Evolutionary conservation across 2,113 vertebrate species (phyloP), one percentile per base, ranked within the genome.

Genomic region (Electrona antarctica): DNA sequence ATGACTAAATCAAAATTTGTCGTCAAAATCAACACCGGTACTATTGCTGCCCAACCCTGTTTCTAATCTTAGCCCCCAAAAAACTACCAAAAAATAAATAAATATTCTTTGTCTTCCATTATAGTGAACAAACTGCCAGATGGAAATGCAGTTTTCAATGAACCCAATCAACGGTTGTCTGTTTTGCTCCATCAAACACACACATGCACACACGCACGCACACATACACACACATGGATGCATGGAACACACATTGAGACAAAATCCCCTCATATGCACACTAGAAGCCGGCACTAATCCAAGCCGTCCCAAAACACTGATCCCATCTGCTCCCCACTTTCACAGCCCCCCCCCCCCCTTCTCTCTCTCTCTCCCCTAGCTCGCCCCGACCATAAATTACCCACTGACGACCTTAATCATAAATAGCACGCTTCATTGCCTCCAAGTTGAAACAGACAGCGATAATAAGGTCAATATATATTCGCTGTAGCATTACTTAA

Each of bases 401-500:
- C 91, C 28, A 88, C 92, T 92, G 93, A 92, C 92, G 92, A 88
- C 90, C 95, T 92, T 93, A 94, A 93, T 93, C 88, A 92, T 84
- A 90, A 88, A 86, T 85, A 92, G 87, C 87, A 92, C 91, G 93
- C 92, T 92, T 81, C 71, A 91, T 86, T 92, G 91, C 91, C 85
- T 89, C 92, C 88, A 41, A 89, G 92, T 92, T 89, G 85, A 74
- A 76, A 89, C 93, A 92, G 92, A 88, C 86, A 89, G 90, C 91
- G 90, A 88, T 94, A 93, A 94, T 93, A 90, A 94, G 93, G 94
- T 95, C 94, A 93, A 93, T 94, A 91, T 92, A 94, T 92, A 95
- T 94, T 93, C 93, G 92, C 87, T 90, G 93, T 93, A 85, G 89
- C 91, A 76, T 92, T 73, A 85, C 88, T 92, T 87, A 92, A 93